Evolutionary conservation across 1,140 invertebrate genomes (phyloP), one percentile per base, ranked within the genome.

Genomic region (Magallana gigas): DNA sequence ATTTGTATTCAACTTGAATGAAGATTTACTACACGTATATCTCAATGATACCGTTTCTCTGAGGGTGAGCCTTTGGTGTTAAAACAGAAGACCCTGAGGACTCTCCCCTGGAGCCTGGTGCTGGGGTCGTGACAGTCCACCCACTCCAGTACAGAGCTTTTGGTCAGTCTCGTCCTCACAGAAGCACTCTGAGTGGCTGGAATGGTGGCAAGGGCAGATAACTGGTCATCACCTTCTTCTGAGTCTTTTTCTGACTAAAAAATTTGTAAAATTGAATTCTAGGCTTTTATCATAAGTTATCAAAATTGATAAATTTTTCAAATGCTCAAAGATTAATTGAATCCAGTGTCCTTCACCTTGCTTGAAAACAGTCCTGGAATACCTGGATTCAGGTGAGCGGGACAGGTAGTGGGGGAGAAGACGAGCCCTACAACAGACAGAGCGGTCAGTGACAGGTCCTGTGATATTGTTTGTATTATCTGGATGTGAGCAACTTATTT

Each of bases 331-430:
- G 36, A 4, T 4, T 3, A 48, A 4, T 4, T 48, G 2, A 48
- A 2, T 48, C 36, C 36, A 48, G 36, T 48, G 36, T 48, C 36
- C 36, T 48, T 48, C 36, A 48, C 36, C 36, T 48, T 48, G 36
- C 36, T 48, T 48, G 36, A 48, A 48, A 48, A 48, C 1, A 48
- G 36, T 5, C 84, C 84, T 36, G 87, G 87, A 8, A 88, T 18
- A 36, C 80, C 82, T 36, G 87, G 87, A 36, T 18, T 71, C 80
- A 85, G 87, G 59, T 57, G 58, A 82, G 87, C 87, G 48, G 87
- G 84, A 83, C 87, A 88, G 48, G 14, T 8, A n/a, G 68, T 29
- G 57, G 83, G 23, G 36, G 57, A n/a, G 6, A 56, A 57, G 8
- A 86, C 81, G 8, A 88, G 60, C n/a, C 81, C 87, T 88, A 56